Evolutionary conservation across 2,113 vertebrate species (phyloP).

Genomic region (Lipophrys pholis): DNA sequence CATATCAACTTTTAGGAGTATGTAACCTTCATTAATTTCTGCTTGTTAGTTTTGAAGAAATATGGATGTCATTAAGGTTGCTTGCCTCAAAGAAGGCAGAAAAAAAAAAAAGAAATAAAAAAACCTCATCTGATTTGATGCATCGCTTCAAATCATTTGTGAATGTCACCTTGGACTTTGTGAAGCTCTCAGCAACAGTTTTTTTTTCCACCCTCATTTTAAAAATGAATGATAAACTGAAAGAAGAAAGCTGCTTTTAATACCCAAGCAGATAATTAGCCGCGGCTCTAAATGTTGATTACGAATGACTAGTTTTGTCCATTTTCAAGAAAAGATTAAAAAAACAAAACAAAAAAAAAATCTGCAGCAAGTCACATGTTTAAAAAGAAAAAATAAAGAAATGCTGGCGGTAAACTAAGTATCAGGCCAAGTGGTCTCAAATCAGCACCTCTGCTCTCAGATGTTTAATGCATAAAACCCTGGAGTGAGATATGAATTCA

Average conservation of each 20-base stretch:
- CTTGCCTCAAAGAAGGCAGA: too few relatives aligned
- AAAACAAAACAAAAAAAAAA: background rate
- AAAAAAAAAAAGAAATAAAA: too few relatives aligned
- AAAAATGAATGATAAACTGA: background rate
- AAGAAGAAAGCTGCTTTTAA: background rate
- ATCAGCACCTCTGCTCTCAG: slow-evolving; percentile 41
- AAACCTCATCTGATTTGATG: too few relatives aligned
- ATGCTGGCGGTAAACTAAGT: background rate
- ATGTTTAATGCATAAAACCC: slow-evolving; percentile 60
- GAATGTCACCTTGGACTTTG: background rate
- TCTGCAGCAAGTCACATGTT: background rate
- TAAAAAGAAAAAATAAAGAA: too few relatives aligned
- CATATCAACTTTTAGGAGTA: too few relatives aligned
- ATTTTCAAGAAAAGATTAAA: background rate
- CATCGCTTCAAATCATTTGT: background rate
- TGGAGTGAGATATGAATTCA: slow-evolving; percentile 52
- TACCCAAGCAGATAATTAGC: background rate
- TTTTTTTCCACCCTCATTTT: background rate
- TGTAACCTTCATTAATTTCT: too few relatives aligned
- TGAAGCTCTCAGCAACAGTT: background rate
- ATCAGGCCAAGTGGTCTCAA: slow-evolving; percentile 33
- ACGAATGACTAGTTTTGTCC: slow-evolving; percentile 1
- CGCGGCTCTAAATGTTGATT: background rate
- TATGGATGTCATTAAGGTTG: too few relatives aligned
- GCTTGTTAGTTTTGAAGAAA: too few relatives aligned